Evolutionary conservation across 1,140 invertebrate species (phyloP).

Genomic region (Drosophila mauritiana): DNA sequence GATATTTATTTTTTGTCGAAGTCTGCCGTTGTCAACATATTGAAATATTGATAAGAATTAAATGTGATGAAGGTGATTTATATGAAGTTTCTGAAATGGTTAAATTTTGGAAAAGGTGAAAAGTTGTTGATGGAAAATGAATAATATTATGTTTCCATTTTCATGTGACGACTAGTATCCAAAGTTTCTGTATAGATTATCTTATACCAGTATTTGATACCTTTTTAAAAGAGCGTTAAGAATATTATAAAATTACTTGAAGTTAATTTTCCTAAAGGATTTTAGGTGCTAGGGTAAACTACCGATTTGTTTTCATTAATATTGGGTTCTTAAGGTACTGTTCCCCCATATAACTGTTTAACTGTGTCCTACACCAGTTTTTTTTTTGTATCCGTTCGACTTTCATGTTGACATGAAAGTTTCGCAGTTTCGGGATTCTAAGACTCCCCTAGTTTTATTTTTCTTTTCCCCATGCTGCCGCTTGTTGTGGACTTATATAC

Average conservation of each 20-base stretch:
- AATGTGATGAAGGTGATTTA: conserved; percentile 16
- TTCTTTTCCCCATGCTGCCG: conserved; percentile 24
- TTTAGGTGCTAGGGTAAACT: too few species aligned
- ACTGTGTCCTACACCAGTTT: conserved; percentile 13
- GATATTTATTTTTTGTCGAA: conserved; percentile 42
- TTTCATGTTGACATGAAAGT: conserved; percentile 79
- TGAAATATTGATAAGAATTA: conserved; percentile 29
- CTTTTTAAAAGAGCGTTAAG: neutral
- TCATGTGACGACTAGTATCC: too few species aligned
- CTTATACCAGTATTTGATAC: neutral
- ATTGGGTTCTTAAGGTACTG: conserved; percentile 15
- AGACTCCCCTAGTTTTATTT: conserved; percentile 13
- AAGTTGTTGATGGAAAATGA: conserved; percentile 36
- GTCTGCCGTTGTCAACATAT: conserved; percentile 31
- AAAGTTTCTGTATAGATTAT: neutral
- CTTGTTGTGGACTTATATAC: conserved; percentile 66
- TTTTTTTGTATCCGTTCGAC: conserved; percentile 21
- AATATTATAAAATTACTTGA: too few species aligned
- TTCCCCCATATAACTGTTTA: conserved; percentile 27
- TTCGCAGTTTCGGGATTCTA: conserved; percentile 40
- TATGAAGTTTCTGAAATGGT: conserved; percentile 11
- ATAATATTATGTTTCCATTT: neutral
- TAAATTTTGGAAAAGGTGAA: neutral
- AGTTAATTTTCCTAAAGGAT: too few species aligned
- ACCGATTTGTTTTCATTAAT: too few species aligned